These are phyloP conservation scores for Coleophora flavipennella DNA, from an alignment of 2,888 invertebrate species.

Conservation along the genomic window DNA sequence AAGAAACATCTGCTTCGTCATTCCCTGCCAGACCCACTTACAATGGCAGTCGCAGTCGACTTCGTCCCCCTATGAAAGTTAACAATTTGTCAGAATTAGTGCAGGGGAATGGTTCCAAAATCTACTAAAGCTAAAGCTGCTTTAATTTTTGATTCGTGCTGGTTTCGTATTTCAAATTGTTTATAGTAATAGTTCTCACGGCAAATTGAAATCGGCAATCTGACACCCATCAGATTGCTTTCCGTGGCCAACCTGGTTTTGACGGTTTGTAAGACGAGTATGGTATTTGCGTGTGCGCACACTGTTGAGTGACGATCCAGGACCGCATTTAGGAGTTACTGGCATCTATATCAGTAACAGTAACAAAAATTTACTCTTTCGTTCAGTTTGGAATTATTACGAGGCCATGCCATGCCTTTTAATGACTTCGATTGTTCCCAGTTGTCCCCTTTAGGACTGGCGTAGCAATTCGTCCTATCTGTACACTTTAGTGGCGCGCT, in stretches of 20 bases:
- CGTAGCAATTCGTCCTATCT: too few relatives aligned
- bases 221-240: constrained; percentile 27
- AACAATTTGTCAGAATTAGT: constrained; percentile 37
- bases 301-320: too few relatives aligned
- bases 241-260: constrained; percentile 30
- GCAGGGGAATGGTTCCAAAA: constrained; percentile 7
- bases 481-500: too few relatives aligned
- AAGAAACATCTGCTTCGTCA: constrained; percentile 41
- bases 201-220: constrained; percentile 25
- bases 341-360: too few relatives aligned
- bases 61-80: constrained; percentile 26
- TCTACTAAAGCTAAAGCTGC: too few relatives aligned
- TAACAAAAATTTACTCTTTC: too few relatives aligned
- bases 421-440: too few relatives aligned
- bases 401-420: too few relatives aligned
- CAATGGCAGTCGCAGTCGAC: constrained; percentile 17
- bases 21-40: constrained; percentile 30
- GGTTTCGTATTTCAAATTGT: constrained; percentile 17
- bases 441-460: too few relatives aligned
- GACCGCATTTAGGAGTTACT: too few relatives aligned
- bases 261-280: constrained; percentile 7
- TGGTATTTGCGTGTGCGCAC: too few relatives aligned
- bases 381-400: too few relatives aligned
- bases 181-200: constrained; percentile 28
- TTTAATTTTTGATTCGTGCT: not conserved